Base-by-base conservation (phyloP, 2,888 invertebrate species). In the Anagyrus pseudococci region DNA sequence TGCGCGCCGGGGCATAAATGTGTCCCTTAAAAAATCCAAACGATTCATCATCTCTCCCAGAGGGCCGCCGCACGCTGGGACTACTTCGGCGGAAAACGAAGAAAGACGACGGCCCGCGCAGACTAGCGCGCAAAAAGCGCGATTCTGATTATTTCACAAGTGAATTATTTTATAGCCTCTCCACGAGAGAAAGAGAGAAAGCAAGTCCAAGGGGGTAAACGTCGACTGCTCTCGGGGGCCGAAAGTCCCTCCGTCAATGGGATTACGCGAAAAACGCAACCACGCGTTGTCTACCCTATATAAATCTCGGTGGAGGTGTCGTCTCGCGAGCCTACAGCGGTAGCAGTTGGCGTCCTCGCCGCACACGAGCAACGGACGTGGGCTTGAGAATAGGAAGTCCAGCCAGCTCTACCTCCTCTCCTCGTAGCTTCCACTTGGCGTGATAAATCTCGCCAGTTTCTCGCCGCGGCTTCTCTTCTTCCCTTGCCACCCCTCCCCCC, bases 131-230 rank as follows among this genome's bases (percentile, higher is more conserved):
- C 40, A 26, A 48, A 54, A 60, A 40, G 29, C 37, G 37, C 6
- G 40, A 47, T 59, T 17, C 61, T 61, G 55, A 61, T 61, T 61
- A 61, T 61, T 61, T 61, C 50, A 50, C 55, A 50, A 50, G 61
- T 50, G 55, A 61, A 61, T 55, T 55, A 49, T 55, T 61, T 49
- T 23, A 55, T 37, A 25, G 55, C 17, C 15, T 6, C 8, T 8
- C 8, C 8, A 4, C 15, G 41, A 41, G 15, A 17, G 6, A 15
- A 17, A 13, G 41, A 17, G n/a, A 41, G n/a, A 44, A 13, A 44
- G 44, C 41, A 44, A 44, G 20, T 44, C 6, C 6, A 6, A 20
- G n/a, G 25, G 25, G 48, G 23, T 15, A 29, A 29, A 7, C 29
- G 6, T 10, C 29, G 29, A 29, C n/a, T n/a, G n/a, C n/a, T n/a